phyloP scores from a whole-genome alignment of 1,140 invertebrate genomes.

The Drosophila serrata region DNA sequence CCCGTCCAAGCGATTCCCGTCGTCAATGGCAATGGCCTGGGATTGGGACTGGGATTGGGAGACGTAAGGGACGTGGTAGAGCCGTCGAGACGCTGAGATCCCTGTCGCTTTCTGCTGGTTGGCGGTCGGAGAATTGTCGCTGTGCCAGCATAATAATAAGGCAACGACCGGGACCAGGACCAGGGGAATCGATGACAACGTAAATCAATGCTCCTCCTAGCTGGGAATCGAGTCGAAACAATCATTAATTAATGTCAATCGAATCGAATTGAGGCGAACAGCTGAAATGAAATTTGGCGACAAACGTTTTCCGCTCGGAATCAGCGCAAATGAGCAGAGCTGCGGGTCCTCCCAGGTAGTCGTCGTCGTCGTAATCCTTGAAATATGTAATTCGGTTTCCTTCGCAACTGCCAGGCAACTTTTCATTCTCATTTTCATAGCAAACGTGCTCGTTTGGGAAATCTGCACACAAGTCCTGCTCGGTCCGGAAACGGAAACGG shows the following conservation, averaged over 20 bases:
- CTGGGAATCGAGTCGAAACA: constrained; percentile 68
- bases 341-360: constrained; percentile 57
- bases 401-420: constrained; percentile 49
- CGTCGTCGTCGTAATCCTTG: constrained; percentile 18
- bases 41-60: background rate
- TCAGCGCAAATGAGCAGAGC: constrained; percentile 75
- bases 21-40: constrained; percentile 26
- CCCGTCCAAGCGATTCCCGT: constrained; percentile 65
- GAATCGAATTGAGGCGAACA: constrained; percentile 73
- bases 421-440: constrained; percentile 64
- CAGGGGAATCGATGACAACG: constrained; percentile 69
- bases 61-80: background rate
- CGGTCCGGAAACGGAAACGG: constrained; percentile 33
- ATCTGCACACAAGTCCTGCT: constrained; percentile 10
- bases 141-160: constrained; percentile 79
- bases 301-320: constrained; percentile 81
- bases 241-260: constrained; percentile 84
- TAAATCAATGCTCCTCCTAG: constrained; percentile 73
- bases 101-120: constrained; percentile 31
- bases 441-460: constrained; percentile 29
- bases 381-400: constrained; percentile 60
- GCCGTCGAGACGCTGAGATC: constrained; percentile 3
- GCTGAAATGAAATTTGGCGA: constrained; percentile 80
- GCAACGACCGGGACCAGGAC: constrained; percentile 43
- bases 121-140: constrained; percentile 60